These are phyloP conservation scores for Oreonectes daqikongensis DNA, from an alignment of 2,797 vertebrate species.

Conservation along the genomic window DNA sequence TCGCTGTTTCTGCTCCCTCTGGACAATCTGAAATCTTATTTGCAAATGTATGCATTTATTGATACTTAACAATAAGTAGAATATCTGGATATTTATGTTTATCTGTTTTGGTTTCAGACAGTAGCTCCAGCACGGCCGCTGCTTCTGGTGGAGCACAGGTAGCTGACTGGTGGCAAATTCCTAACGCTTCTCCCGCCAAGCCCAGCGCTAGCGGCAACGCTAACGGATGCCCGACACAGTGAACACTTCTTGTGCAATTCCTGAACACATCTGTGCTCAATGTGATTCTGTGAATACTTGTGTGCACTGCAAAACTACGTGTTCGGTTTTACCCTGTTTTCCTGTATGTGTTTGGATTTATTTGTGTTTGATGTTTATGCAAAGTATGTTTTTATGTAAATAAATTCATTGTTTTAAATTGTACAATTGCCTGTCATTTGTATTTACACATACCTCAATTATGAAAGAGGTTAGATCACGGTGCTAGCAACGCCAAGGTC, in stretches of 20 bases:
- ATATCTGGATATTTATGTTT: neutral
- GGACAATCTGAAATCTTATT: too few species aligned
- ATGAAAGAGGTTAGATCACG: too few species aligned
- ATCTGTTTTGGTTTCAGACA: constrained; percentile 18
- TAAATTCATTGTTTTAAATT: constrained; percentile 5
- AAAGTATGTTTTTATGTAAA: constrained; percentile 9
- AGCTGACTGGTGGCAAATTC: constrained; percentile 48
- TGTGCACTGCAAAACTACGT: neutral
- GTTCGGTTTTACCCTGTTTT: neutral
- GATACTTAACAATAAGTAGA: too few species aligned
- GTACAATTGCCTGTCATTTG: too few species aligned
- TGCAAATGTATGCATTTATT: too few species aligned
- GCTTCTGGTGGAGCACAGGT: neutral
- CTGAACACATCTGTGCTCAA: neutral
- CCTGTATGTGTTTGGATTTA: neutral
- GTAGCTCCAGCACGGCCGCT: neutral
- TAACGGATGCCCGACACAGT: constrained; percentile 53
- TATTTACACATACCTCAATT: too few species aligned
- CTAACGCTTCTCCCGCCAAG: constrained; percentile 1
- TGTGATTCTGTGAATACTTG: neutral
- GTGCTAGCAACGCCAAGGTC: too few species aligned
- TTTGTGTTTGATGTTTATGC: neutral
- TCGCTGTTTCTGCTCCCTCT: neutral
- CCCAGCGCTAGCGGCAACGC: constrained; percentile 5
- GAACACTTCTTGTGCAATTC: neutral